Percentiles rank a stretch among this genome's conserved stretches.
phyloP scores from a whole-genome alignment of 53 echinoderm and acorn worm species.

The Apostichopus leukothele region DNA sequence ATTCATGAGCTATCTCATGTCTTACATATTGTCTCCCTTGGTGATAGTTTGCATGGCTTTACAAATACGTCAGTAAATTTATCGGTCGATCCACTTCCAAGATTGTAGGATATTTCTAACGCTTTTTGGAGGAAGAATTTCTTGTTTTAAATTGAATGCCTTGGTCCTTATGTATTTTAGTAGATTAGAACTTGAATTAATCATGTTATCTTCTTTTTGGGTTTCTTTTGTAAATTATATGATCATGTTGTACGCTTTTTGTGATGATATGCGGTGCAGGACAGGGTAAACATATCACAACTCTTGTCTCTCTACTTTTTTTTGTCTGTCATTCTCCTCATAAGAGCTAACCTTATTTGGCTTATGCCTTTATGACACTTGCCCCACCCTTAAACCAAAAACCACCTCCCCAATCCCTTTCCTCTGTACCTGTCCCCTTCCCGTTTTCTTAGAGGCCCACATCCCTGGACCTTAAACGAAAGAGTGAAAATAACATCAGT shows the following conservation, averaged over 20 bases:
- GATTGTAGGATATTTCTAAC: too few relatives aligned
- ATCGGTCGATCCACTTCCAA: too few relatives aligned
- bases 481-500: too few relatives aligned
- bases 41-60: neutral
- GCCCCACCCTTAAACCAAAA: too few relatives aligned
- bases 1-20: too few relatives aligned
- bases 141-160: neutral
- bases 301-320: neutral
- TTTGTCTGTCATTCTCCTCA: neutral
- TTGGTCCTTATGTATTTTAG: neutral
- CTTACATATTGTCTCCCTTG: neutral
- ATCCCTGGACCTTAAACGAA: too few relatives aligned
- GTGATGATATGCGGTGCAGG: constrained; percentile 33
- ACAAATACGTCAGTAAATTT: neutral
- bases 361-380: too few relatives aligned
- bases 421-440: too few relatives aligned
- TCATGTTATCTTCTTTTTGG: neutral
- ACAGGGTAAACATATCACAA: neutral
- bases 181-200: neutral
- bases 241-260: neutral
- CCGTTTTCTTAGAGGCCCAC: too few relatives aligned
- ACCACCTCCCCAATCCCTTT: too few relatives aligned
- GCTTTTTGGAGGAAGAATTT: neutral
- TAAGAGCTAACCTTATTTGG: too few relatives aligned
- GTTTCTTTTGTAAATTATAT: neutral